Base-by-base conservation (phyloP, 1,140 invertebrate genomes). In the Drosophila triauraria region DNA sequence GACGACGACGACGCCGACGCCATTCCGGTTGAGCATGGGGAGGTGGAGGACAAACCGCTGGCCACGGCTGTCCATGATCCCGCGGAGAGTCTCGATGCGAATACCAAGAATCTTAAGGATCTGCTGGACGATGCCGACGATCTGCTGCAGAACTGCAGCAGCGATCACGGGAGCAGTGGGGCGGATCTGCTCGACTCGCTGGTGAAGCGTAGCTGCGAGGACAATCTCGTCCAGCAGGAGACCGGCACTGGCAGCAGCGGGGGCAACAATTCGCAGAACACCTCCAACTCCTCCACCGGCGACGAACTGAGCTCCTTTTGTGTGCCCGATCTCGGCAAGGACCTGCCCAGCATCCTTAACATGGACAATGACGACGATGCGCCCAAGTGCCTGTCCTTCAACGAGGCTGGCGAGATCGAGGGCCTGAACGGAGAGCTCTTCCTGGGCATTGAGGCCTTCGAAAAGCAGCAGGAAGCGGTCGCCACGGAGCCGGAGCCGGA, bases 181-280 rank as follows among this genome's bases (percentile, higher is more conserved):
- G 84, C 92, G 20, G 94, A 94, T 30, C 78, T 95, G 48, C 91
- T 95, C 2, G 94, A 95, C 74, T 95, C 94, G 1, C 85, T 95
- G 40, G 94, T 95, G 10, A 94, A 95, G 78, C 94, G 94, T 64
- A 94, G 94, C 58, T 95, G 94, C 75, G 94, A 95, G 76, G 94
- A 95, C 68, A 94, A 95, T 75, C 93, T 87, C 8, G 77, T 79
- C 46, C 75, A 83, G 47, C 75, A 83, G 47, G 60, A 63, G 32
- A 54, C 48, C 56, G 61, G 44, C 32, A 42, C 27, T 9, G 35
- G 42, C 38, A 43, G 47, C 30, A 23, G n/a, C 51, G 17, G 12
- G 30, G 40, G 9, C 25, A 48, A 40, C 12, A 94, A 63, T 13
- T 46, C 25, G 13, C 43, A 20, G 25, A 62, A 51, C 32, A 44